Conservation (phyloP, 2,113 vertebrate species). For the Psilopogon haemacephalus region DNA sequence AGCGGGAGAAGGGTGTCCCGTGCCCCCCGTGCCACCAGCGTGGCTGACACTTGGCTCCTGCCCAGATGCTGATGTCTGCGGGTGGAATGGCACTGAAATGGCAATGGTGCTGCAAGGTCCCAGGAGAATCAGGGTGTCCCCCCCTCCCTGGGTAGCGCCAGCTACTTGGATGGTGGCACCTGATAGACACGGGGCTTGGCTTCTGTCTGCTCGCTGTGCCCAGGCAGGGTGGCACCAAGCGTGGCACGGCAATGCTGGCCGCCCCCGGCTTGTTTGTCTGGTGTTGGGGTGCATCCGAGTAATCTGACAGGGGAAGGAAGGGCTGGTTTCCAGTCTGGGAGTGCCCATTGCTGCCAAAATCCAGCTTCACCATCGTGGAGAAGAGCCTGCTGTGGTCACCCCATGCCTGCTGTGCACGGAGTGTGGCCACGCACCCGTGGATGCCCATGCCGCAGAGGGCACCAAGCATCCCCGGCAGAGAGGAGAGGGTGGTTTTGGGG, state of each 20-base stretch:
- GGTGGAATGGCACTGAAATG: accelerated
- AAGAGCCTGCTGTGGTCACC: accelerated
- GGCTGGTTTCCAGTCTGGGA: not conserved
- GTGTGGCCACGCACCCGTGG: accelerated
- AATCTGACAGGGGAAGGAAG: not conserved
- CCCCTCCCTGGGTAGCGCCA: not conserved
- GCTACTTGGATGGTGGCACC: not conserved
- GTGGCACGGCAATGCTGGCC: accelerated
- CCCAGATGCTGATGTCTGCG: not conserved
- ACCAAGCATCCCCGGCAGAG: accelerated
- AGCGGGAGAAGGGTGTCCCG: not conserved
- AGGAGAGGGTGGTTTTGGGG: not conserved
- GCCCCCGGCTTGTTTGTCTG: not conserved
- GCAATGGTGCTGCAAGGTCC: too few relatives aligned
- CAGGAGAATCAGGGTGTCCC: not conserved
- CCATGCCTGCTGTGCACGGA: accelerated
- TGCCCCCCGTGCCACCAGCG: accelerated
- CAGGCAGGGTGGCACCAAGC: not conserved
- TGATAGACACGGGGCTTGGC: accelerated
- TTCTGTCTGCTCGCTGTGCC: not conserved
- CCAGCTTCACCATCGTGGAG: accelerated
- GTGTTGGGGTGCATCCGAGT: accelerated
- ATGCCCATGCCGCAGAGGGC: not conserved
- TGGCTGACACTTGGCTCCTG: not conserved
- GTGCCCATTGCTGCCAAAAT: not conserved